phyloP scores from a whole-genome alignment of 2,888 invertebrate species.

The Epirrita christyi region DNA sequence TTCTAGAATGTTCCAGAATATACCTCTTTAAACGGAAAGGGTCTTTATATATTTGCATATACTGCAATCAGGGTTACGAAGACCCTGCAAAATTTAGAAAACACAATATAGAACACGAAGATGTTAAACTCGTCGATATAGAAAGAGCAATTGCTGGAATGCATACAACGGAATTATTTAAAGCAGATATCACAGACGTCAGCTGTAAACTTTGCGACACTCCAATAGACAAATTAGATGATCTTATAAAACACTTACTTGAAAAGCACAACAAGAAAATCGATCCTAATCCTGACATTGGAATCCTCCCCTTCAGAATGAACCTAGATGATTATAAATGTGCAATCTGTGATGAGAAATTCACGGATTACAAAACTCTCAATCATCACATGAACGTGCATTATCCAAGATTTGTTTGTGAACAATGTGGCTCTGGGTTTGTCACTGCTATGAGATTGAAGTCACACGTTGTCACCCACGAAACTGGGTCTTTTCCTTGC shows the following conservation, averaged over 20 bases:
- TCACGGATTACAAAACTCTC: constrained; percentile 26
- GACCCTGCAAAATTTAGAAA: constrained; percentile 26
- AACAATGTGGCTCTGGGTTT: constrained; percentile 44
- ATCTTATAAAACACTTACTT: constrained; percentile 22
- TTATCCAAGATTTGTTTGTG: constrained; percentile 58
- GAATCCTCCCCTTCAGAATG: constrained; percentile 25
- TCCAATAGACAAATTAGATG: constrained; percentile 5
- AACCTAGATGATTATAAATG: constrained; percentile 17
- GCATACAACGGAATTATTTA: constrained; percentile 2
- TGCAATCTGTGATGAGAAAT: constrained; percentile 19
- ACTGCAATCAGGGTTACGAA: constrained; percentile 49
- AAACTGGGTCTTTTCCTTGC: constrained; percentile 64
- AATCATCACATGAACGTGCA: constrained; percentile 59
- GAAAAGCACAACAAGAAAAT: constrained; percentile 25
- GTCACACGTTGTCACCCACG: constrained; percentile 19
- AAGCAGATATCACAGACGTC: constrained; percentile 28
- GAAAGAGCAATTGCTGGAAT: constrained; percentile 1
- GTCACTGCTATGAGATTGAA: constrained; percentile 32
- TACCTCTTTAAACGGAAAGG: constrained; percentile 18
- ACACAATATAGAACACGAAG: constrained; percentile 12
- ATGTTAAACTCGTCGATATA: constrained; percentile 10
- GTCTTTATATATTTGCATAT: constrained; percentile 43
- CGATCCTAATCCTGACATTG: constrained; percentile 2
- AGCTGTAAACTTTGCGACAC: constrained; percentile 28
- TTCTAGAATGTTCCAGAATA: constrained; percentile 23